phyloP scores from a whole-genome alignment of 2,797 vertebrate genomes.

The Sebastes cheni region DNA sequence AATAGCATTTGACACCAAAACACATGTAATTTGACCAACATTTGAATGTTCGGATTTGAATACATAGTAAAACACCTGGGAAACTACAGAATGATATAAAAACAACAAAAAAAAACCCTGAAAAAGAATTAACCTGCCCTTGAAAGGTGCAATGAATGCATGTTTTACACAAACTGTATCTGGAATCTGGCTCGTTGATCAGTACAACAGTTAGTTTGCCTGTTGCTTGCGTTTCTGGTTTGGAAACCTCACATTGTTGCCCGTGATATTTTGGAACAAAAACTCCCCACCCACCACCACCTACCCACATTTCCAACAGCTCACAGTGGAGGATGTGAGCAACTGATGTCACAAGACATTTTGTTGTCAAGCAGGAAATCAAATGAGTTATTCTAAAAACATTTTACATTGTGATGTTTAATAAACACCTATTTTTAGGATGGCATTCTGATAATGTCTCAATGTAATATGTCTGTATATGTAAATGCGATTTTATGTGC shows the following conservation, averaged over 20 bases:
- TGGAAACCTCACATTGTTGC: slow-evolving; percentile 6
- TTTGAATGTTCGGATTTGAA: no score
- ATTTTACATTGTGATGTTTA: neutral
- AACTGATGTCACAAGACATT: slow-evolving; percentile 10
- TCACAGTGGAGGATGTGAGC: slow-evolving; percentile 5
- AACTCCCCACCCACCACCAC: slow-evolving; percentile 20
- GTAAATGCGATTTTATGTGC: no score
- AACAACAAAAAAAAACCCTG: no score
- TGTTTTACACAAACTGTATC: neutral
- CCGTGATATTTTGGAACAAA: slow-evolving; percentile 16
- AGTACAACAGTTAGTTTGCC: neutral
- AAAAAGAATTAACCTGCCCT: neutral
- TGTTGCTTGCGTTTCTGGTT: neutral
- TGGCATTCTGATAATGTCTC: fast-evolving
- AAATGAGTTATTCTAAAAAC: neutral
- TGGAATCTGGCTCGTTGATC: neutral
- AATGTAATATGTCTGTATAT: no score
- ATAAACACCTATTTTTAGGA: no score
- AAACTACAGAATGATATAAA: no score
- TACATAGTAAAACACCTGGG: no score
- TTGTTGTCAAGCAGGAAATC: neutral
- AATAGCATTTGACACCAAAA: no score
- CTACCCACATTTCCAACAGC: slow-evolving; percentile 23
- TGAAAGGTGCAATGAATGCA: neutral
- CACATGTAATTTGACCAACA: no score